Percentiles rank a stretch among this genome's conserved stretches.
Evolutionary conservation across 2,797 vertebrate species (phyloP).

Genomic region (Peromyscus attwateri): DNA sequence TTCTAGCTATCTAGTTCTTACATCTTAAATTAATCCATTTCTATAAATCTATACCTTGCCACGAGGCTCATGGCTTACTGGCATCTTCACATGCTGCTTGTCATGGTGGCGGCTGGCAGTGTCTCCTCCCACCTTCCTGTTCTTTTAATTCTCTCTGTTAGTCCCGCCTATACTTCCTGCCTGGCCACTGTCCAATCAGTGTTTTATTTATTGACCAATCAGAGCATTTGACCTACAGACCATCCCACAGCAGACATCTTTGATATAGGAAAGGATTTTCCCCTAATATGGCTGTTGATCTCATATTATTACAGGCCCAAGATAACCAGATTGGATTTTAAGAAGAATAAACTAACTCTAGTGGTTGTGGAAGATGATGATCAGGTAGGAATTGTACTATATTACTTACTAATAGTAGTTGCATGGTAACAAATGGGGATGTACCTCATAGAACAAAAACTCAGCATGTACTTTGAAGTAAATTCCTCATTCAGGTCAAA

Average conservation of each 20-base stretch:
- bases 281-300: conserved; percentile 66
- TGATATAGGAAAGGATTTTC: conserved; percentile 8
- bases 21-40: no score
- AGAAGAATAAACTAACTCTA: conserved; percentile 97
- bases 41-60: no score
- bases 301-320: conserved; percentile 93
- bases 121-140: no score
- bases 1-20: no score
- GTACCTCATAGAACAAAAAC: not conserved
- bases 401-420: conserved; percentile 29
- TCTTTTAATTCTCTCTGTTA: no score
- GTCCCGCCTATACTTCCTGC: no score
- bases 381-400: conserved; percentile 90
- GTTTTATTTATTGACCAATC: no score
- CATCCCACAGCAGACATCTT: not conserved
- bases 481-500: not conserved
- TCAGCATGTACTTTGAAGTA: not conserved
- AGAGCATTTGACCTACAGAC: no score
- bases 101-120: no score
- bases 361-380: conserved; percentile 99
- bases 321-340: conserved; percentile 98
- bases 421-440: not conserved
- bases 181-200: no score
- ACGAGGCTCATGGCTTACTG: no score
- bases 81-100: no score